Evolutionary conservation across 2,888 invertebrate species (phyloP).

Genomic region (Ornithoptera priamus): DNA sequence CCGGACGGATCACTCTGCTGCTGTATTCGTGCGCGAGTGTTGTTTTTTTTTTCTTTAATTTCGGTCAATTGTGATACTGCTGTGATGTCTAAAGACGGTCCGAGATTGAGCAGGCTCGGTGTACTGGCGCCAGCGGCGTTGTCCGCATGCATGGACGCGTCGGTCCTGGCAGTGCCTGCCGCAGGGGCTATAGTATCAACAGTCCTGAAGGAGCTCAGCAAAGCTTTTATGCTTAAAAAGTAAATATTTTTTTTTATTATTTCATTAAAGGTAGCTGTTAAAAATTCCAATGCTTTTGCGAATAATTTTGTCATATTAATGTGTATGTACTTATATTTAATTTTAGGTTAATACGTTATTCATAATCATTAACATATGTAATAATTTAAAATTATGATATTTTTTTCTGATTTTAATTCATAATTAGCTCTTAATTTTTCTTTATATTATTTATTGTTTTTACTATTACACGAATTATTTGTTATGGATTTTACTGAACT

Average conservation of each 20-base stretch:
- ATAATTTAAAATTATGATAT: no score
- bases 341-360: no score
- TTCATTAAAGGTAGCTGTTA: neutral
- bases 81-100: slow-evolving; percentile 64
- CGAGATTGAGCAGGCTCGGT: slow-evolving; percentile 63
- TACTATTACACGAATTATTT: no score
- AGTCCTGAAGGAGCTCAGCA: slow-evolving; percentile 72
- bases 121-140: slow-evolving; percentile 72
- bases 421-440: no score
- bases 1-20: slow-evolving; percentile 74
- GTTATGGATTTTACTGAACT: no score
- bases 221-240: slow-evolving; percentile 76
- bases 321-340: no score
- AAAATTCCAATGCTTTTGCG: neutral
- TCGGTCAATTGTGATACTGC: slow-evolving; percentile 4
- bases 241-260: slow-evolving; percentile 44
- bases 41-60: neutral
- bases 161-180: slow-evolving; percentile 71
- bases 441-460: no score
- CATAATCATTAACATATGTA: no score
- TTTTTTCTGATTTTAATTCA: no score
- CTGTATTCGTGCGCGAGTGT: slow-evolving; percentile 60
- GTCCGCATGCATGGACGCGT: slow-evolving; percentile 72
- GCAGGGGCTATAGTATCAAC: slow-evolving; percentile 74
- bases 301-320: neutral